These are phyloP conservation scores for Hystrix brachyura DNA, from an alignment of 2,113 vertebrate genomes.

Conservation along the genomic window DNA sequence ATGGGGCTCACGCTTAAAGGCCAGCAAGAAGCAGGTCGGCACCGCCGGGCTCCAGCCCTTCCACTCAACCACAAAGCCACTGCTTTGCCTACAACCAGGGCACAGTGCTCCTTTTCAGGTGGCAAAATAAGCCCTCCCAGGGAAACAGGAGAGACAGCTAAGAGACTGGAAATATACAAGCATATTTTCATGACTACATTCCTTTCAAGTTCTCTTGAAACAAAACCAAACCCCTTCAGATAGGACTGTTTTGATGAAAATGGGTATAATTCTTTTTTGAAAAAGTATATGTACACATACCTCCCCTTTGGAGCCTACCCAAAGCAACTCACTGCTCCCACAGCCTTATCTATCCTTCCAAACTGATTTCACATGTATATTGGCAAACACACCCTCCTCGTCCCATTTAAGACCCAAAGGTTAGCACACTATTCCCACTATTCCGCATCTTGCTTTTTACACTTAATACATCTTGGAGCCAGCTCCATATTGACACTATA, in stretches of 20 bases:
- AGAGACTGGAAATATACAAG: neutral
- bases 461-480: neutral
- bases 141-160: neutral
- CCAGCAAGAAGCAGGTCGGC: neutral
- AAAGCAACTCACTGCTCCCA: neutral
- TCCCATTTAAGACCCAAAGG: neutral
- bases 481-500: neutral
- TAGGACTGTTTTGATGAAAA: neutral
- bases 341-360: neutral
- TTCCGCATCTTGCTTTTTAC: neutral
- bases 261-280: neutral
- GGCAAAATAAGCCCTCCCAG: neutral
- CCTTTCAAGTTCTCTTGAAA: constrained; percentile 28
- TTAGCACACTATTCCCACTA: neutral
- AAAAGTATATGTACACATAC: neutral
- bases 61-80: neutral
- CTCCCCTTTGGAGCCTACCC: neutral
- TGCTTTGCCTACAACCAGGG: neutral
- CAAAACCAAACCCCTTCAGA: neutral
- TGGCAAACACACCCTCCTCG: neutral
- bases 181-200: neutral
- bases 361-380: neutral
- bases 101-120: neutral
- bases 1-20: neutral
- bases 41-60: neutral